Evolutionary conservation across 2,113 vertebrate genomes (phyloP), one percentile per base, ranked within the genome.

Genomic region (Salvelinus alpinus): DNA sequence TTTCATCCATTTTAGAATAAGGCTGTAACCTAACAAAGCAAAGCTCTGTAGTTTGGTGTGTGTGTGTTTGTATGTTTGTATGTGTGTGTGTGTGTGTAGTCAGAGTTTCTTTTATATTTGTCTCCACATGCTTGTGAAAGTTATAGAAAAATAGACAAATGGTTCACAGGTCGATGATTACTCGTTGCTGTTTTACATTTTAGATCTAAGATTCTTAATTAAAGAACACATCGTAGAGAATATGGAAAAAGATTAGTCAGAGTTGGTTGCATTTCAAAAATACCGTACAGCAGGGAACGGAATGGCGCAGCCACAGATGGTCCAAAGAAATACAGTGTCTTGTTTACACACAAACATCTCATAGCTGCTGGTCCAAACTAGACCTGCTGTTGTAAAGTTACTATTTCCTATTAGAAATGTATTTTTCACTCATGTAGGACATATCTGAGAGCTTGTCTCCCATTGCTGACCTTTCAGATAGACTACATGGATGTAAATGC

Each of bases 231-330:
- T 64, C 47, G 9, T 68, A 71, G 75, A 81, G 78, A 88, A 87
- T 85, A 79, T 82, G 75, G 82, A 85, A 85, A 80, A 89, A 80
- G 84, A 83, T 87, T 76, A 82, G 80, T 90, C 87, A 86, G 73
- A 82, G 77, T 79, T 13, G 7, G 54, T 80, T 77, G 72, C 25
- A 70, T 81, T n/a, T 84, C 62, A 80, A 69, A 68, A 79, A 72
- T 8, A 51, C 12, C 66, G 47, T 5, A 67, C 44, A 34, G 71
- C 16, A 68, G 7, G 29, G 27, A 44, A 44, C 4, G 22, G 27
- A 44, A 44, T 44, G 27, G 6, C 5, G 27, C 64, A 14, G 25
- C 8, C 25, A 5, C 24, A 16, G 11, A 31, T 29, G 64, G 29
- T 29, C 27, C 22, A n/a, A 66, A 29, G 12, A 54, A 18, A 3